Conservation (phyloP, 2,888 invertebrate genomes). For the Alitta virens region DNA sequence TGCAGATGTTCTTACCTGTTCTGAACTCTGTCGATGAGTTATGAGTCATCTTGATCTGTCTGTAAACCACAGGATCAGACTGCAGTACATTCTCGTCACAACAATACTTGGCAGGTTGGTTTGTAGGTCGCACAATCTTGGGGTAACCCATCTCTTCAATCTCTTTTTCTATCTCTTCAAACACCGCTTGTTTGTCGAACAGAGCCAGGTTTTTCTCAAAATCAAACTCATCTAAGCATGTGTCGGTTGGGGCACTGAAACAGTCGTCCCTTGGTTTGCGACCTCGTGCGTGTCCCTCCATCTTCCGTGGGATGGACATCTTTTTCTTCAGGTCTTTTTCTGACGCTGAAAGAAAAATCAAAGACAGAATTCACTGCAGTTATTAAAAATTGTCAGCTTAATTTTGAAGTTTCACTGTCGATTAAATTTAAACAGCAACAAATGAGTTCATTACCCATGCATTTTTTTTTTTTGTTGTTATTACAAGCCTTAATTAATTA, state of each 20-base stretch:
- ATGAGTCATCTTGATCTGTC: slow-evolving; percentile 72
- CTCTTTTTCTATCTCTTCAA: slow-evolving; percentile 66
- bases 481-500: too few relatives aligned
- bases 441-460: too few relatives aligned
- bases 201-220: slow-evolving; percentile 90
- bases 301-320: slow-evolving; percentile 57
- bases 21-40: slow-evolving; percentile 67
- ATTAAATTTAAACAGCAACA: too few relatives aligned
- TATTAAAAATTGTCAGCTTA: too few relatives aligned
- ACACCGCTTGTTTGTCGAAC: slow-evolving; percentile 81
- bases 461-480: too few relatives aligned
- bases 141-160: neutral
- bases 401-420: too few relatives aligned
- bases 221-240: slow-evolving; percentile 77
- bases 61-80: slow-evolving; percentile 65
- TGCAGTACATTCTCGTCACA: slow-evolving; percentile 84
- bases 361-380: too few relatives aligned
- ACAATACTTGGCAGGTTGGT: slow-evolving; percentile 63
- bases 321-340: neutral
- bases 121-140: slow-evolving; percentile 6
- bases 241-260: slow-evolving; percentile 72
- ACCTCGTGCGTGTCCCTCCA: slow-evolving; percentile 49
- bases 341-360: neutral
- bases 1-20: slow-evolving; percentile 63
- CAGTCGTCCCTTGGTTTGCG: slow-evolving; percentile 63